Base-by-base conservation (phyloP, 2,888 invertebrate species). In the Melanostoma mellinum region DNA sequence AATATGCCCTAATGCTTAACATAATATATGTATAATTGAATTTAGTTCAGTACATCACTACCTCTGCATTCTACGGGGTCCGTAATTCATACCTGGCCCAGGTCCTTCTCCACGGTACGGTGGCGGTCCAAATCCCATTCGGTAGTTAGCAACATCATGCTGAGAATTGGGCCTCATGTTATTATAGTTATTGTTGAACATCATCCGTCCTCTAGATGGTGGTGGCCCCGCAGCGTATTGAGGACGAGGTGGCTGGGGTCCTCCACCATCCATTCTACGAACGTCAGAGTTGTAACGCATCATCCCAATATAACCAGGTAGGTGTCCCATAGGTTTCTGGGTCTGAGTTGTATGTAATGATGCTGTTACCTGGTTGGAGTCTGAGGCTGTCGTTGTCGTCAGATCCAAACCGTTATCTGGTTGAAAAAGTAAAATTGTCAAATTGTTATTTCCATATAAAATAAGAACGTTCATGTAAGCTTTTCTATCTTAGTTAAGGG, bases 201-300 rank as follows among this genome's bases (percentile, higher is more conserved):
- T 80, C 72, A 63, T 72, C 58, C 84, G 74, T 20, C 80, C 72
- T 5, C 85, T 40, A 6, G 75, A 56, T 48, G 85, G 80, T 10
- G 78, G 78, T 6, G 80, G 84, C 2, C 74, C 84, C 3, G 79
- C 71, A 2, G 69, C 42, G 36, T 84, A 84, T 36, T 74, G 82
- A 1, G 68, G 73, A 8, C 78, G 78, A 30, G 73, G 30, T 46
- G 63, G 58, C 53, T 67, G 72, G 6, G 65, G 40, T 32, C 73
- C 82, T 2, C 67, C 73, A 4, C 72, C 72, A 6, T 79, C 74
- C 56, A 74, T 74, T 61, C 80, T 9, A 4, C 84, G 85, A 10
- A 85, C 80, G 9, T 85, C 85, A 0, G 79, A 80, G 42, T 85
- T 80, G 42, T 85, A 85, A 0, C 85, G 71, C 85, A 85, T 85